Evolutionary conservation across 2,797 vertebrate genomes (phyloP).

Genomic region (Trichosurus vulpecula): DNA sequence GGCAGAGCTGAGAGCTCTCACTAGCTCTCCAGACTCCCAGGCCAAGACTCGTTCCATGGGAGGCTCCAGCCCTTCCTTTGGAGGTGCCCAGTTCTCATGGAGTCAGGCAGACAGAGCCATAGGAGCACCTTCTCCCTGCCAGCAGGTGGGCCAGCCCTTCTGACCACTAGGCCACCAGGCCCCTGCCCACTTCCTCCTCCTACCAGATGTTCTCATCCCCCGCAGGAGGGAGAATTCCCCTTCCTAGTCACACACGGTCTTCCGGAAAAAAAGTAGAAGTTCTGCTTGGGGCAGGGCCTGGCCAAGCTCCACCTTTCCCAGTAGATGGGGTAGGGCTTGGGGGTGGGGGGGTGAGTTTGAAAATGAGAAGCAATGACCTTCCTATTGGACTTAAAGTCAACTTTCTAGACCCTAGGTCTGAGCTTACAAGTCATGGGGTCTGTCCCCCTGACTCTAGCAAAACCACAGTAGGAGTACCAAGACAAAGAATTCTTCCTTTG

Average conservation of each 20-base stretch:
- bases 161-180: background rate
- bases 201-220: background rate
- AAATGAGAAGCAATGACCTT: background rate
- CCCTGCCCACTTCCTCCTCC: conserved; percentile 58
- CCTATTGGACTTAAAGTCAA: background rate
- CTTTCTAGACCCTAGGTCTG: background rate
- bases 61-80: background rate
- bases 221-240: conserved; percentile 32
- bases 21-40: background rate
- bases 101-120: background rate
- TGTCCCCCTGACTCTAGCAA: background rate
- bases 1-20: background rate
- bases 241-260: conserved; percentile 52
- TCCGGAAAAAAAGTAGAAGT: conserved; percentile 59
- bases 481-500: background rate
- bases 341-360: background rate
- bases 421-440: background rate
- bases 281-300: background rate
- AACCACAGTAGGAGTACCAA: background rate
- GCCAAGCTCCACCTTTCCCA: background rate
- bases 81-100: background rate
- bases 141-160: background rate
- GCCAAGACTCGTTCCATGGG: background rate
- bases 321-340: background rate
- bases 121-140: background rate